Conservation (phyloP, 2,888 invertebrate species). For the Epinotia ramella region DNA sequence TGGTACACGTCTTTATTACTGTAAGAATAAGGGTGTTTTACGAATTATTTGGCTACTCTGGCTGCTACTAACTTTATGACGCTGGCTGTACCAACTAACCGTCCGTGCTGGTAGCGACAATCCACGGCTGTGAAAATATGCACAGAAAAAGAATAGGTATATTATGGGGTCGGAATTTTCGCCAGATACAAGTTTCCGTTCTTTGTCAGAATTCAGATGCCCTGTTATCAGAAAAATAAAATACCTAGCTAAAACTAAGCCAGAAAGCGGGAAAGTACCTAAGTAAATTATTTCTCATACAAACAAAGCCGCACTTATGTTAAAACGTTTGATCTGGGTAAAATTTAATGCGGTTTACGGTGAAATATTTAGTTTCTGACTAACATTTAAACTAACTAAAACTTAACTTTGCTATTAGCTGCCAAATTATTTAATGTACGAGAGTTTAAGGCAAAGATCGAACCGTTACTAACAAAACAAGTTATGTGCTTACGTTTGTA, state of each 20-base stretch:
- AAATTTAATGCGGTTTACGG: constrained; percentile 46
- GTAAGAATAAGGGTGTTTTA: too few relatives aligned
- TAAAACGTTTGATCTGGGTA: constrained; percentile 45
- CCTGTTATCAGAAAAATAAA: not conserved
- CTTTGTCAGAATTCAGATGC: not conserved
- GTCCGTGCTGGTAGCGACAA: too few relatives aligned
- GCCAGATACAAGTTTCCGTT: not conserved
- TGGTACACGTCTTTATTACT: too few relatives aligned
- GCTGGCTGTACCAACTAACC: too few relatives aligned
- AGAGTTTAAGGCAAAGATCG: not conserved
- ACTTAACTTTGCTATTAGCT: constrained; percentile 41
- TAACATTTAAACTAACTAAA: constrained; percentile 44
- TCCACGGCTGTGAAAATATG: too few relatives aligned
- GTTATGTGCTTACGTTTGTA: not conserved
- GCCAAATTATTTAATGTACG: constrained; percentile 13
- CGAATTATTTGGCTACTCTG: too few relatives aligned
- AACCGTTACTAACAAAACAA: not conserved
- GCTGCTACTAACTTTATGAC: too few relatives aligned
- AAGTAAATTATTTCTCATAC: constrained; percentile 8
- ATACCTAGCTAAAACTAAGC: not conserved
- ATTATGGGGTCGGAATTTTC: too few relatives aligned
- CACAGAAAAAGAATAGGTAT: too few relatives aligned
- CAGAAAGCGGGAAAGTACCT: not conserved
- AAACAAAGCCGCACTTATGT: constrained; percentile 28
- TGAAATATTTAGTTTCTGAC: constrained; percentile 21